These are phyloP conservation scores for Agonopterix subpropinquella DNA, from an alignment of 2,888 invertebrate species.

Conservation along the genomic window DNA sequence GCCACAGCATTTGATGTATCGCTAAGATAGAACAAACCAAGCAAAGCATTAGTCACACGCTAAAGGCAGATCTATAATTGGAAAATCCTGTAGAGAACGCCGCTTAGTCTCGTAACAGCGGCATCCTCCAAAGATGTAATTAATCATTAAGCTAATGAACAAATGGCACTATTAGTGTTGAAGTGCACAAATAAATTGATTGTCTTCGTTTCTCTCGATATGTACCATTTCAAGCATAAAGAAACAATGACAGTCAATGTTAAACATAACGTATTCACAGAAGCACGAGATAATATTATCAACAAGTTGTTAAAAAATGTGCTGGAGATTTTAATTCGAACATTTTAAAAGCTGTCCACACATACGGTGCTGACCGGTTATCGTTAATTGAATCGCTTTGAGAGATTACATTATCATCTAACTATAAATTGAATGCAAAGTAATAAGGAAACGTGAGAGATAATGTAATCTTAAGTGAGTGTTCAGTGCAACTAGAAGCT, in stretches of 20 bases:
- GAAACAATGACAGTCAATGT: constrained; percentile 64
- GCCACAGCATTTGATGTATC: constrained; percentile 71
- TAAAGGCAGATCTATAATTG: constrained; percentile 61
- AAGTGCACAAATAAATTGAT: constrained; percentile 63
- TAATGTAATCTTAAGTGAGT: constrained; percentile 55
- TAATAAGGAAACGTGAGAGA: constrained; percentile 25
- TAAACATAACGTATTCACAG: constrained; percentile 66
- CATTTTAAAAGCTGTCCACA: constrained; percentile 56
- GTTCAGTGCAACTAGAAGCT: constrained; percentile 75
- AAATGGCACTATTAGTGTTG: constrained; percentile 71
- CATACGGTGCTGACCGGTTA: constrained; percentile 62
- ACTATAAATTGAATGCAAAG: not conserved
- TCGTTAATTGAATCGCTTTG: constrained; percentile 45
- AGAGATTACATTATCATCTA: constrained; percentile 57
- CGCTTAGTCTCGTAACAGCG: constrained; percentile 65
- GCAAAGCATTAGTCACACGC: constrained; percentile 77
- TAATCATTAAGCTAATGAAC: constrained; percentile 70
- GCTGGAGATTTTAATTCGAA: constrained; percentile 53
- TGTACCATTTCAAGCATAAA: constrained; percentile 19
- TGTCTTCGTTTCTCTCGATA: constrained; percentile 44
- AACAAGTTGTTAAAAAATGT: constrained; percentile 60
- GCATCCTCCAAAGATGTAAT: constrained; percentile 51
- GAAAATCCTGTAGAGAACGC: constrained; percentile 49
- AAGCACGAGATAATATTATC: constrained; percentile 65
- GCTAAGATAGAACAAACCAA: constrained; percentile 75